Evolutionary conservation across 64 coral and sea anemone species (phyloP).

Genomic region (Dendronephthya gigantea): DNA sequence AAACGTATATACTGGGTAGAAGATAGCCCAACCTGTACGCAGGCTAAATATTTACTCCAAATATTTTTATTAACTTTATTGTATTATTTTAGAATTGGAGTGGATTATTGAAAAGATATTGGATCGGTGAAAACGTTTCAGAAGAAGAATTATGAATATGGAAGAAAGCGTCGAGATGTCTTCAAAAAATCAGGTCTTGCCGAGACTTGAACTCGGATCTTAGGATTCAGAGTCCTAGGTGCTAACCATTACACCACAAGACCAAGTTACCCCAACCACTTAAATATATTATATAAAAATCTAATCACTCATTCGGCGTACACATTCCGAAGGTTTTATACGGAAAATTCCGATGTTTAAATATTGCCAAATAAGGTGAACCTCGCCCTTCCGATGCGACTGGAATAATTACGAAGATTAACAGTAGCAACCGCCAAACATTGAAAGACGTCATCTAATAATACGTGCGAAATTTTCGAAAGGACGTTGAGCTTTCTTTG

Average conservation of each 20-base stretch:
- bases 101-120: too few species aligned
- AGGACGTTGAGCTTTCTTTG: not conserved
- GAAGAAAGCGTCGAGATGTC: not conserved
- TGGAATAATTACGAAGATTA: not conserved
- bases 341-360: not conserved
- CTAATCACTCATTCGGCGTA: not conserved
- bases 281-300: not conserved
- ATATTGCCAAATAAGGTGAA: not conserved
- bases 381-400: slow-evolving; percentile 7
- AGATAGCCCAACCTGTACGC: too few species aligned
- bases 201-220: slow-evolving; percentile 99
- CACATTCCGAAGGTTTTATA: not conserved
- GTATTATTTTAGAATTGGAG: too few species aligned
- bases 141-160: not conserved
- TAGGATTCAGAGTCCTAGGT: slow-evolving; percentile 99
- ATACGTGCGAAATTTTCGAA: not conserved
- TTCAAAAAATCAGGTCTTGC: slow-evolving; percentile 31
- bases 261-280: not conserved
- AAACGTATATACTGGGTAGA: too few species aligned
- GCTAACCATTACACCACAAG: slow-evolving; percentile 93
- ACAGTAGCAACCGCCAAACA: not conserved
- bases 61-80: too few species aligned
- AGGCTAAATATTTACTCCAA: too few species aligned
- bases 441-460: slow-evolving; percentile 8
- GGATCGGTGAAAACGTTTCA: too few species aligned